Conservation (phyloP, 1,140 invertebrate species). For the Elymnias hypermnestra region DNA sequence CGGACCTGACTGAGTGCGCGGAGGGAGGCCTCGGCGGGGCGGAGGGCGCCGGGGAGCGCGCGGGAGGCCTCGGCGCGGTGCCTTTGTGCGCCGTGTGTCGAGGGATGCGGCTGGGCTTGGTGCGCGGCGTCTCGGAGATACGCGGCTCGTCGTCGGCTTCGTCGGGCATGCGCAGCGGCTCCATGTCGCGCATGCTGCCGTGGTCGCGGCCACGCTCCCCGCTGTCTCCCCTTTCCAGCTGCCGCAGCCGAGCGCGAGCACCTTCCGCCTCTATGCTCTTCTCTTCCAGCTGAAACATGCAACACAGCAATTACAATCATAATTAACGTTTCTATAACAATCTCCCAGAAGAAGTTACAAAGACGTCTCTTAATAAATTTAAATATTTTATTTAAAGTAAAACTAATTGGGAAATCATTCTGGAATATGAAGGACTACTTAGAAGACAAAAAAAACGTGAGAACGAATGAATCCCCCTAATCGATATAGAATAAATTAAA, state of each 20-base stretch:
- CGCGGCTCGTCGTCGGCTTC: slow-evolving; percentile 64
- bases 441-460: too few species aligned
- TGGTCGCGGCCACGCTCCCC: slow-evolving; percentile 63
- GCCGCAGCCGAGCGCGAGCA: slow-evolving; percentile 83
- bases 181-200: slow-evolving; percentile 71
- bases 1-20: slow-evolving; percentile 52
- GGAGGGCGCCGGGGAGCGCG: slow-evolving; percentile 80
- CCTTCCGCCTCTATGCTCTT: slow-evolving; percentile 89
- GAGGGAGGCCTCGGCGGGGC: slow-evolving; percentile 49
- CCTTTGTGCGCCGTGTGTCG: slow-evolving; percentile 51
- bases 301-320: too few species aligned
- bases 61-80: slow-evolving; percentile 72
- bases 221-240: slow-evolving; percentile 32
- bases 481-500: too few species aligned
- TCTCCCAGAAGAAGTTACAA: too few species aligned
- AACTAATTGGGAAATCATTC: too few species aligned
- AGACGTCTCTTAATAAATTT: too few species aligned
- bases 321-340: too few species aligned
- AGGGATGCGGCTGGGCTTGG: slow-evolving; percentile 49
- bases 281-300: slow-evolving; percentile 85
- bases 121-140: slow-evolving; percentile 71
- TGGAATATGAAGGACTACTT: too few species aligned
- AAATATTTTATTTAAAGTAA: too few species aligned
- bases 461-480: too few species aligned
- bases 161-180: slow-evolving; percentile 67